Evolutionary conservation across 2,113 vertebrate genomes (phyloP).

Genomic region (Lontra canadensis): DNA sequence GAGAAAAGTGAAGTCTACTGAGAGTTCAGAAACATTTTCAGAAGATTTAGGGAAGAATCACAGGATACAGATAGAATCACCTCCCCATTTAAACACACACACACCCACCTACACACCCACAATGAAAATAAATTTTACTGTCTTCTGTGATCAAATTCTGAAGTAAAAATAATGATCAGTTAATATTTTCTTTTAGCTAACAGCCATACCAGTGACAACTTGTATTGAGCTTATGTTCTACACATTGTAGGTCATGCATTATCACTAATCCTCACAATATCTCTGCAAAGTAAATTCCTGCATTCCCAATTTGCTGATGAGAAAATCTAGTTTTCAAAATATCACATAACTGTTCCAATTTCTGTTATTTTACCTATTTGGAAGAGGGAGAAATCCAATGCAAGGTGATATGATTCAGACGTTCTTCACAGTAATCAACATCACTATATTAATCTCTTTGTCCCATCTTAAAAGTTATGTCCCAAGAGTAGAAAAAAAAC

Average conservation of each 20-base stretch:
- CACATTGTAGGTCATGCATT: rapidly evolving
- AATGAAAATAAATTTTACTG: neutral
- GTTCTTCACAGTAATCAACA: neutral
- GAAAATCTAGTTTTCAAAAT: neutral
- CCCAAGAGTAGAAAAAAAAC: neutral
- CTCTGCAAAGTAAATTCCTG: neutral
- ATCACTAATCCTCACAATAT: neutral
- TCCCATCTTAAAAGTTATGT: neutral
- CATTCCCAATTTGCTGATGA: neutral
- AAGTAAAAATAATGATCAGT: neutral
- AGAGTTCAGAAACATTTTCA: neutral
- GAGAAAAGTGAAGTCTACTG: neutral
- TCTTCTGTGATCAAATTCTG: neutral
- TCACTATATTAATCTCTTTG: neutral
- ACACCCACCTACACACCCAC: too few relatives aligned
- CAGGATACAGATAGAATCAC: neutral
- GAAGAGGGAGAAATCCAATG: neutral
- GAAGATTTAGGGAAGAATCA: neutral
- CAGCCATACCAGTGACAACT: neutral
- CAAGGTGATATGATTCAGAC: neutral
- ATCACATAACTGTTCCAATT: neutral
- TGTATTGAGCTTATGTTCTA: too few relatives aligned
- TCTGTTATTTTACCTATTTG: neutral
- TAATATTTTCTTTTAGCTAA: neutral
- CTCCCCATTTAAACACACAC: neutral